phyloP scores from a whole-genome alignment of 1,140 invertebrate genomes.

The Calosoma granatense region DNA sequence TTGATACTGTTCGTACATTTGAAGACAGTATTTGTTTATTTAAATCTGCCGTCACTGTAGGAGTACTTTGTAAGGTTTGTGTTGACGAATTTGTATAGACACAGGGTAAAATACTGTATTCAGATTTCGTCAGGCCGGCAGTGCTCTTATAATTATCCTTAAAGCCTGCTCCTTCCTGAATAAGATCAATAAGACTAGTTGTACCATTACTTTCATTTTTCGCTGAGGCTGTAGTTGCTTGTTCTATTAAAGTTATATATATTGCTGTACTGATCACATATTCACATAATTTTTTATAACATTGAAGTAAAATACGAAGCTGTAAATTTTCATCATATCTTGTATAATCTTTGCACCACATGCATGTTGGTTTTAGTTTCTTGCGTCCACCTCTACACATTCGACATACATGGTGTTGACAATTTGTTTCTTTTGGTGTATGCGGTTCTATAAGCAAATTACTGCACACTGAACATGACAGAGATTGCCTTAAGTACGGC shows the following conservation, averaged over 20 bases:
- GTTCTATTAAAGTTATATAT: conserved; percentile 49
- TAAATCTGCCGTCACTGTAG: neutral
- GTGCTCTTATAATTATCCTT: conserved; percentile 64
- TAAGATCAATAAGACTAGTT: conserved; percentile 55
- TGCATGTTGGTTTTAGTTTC: conserved; percentile 71
- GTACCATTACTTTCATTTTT: conserved; percentile 31
- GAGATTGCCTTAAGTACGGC: conserved; percentile 71
- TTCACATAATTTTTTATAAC: conserved; percentile 80
- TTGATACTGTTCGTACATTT: conserved; percentile 43
- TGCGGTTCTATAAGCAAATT: conserved; percentile 72
- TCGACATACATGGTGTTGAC: conserved; percentile 80
- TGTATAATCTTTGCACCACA: conserved; percentile 74
- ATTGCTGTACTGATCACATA: conserved; percentile 64
- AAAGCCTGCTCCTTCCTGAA: conserved; percentile 69
- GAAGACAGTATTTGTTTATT: conserved; percentile 10
- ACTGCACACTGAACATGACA: conserved; percentile 81
- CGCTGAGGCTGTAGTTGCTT: conserved; percentile 35
- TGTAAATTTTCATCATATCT: conserved; percentile 76
- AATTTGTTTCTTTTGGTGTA: conserved; percentile 67
- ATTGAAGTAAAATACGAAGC: conserved; percentile 68
- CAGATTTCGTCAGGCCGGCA: conserved; percentile 54
- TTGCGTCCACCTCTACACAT: conserved; percentile 73
- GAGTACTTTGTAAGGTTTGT: conserved; percentile 37
- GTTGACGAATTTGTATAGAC: conserved; percentile 61
- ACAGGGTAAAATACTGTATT: conserved; percentile 61